Conservation (phyloP, 2,797 vertebrate genomes). For the Sebastolobus alascanus region DNA sequence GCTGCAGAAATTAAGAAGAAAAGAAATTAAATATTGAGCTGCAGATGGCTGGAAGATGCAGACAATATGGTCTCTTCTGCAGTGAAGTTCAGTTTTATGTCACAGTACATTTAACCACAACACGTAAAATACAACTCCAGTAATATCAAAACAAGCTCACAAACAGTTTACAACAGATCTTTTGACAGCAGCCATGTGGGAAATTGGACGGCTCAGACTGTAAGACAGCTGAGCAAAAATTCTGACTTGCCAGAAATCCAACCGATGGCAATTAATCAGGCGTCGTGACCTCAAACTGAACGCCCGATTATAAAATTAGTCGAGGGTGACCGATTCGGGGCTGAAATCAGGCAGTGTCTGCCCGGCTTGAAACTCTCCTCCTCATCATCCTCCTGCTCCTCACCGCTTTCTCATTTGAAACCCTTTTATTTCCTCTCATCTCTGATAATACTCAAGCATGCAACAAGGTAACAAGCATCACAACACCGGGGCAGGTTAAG, state of each 20-base stretch:
- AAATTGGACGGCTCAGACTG: not conserved
- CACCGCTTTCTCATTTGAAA: not conserved
- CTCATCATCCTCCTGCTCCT: not conserved
- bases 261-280: not conserved
- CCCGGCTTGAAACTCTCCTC: not conserved
- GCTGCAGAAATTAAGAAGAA: fast-evolving
- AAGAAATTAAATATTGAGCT: not conserved
- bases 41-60: slow-evolving; percentile 9
- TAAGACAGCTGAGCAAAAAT: not conserved
- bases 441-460: not conserved
- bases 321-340: not conserved
- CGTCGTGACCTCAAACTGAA: not conserved
- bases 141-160: not conserved
- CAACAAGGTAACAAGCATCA: not conserved
- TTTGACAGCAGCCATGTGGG: not conserved
- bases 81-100: not conserved
- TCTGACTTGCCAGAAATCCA: not conserved
- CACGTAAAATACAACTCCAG: not conserved
- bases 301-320: not conserved
- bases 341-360: not conserved
- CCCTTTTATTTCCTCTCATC: not conserved
- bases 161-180: not conserved
- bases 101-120: not conserved
- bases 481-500: not conserved
- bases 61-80: not conserved